phyloP scores from a whole-genome alignment of 2,888 invertebrate genomes.

The Tetramorium bicarinatum region DNA sequence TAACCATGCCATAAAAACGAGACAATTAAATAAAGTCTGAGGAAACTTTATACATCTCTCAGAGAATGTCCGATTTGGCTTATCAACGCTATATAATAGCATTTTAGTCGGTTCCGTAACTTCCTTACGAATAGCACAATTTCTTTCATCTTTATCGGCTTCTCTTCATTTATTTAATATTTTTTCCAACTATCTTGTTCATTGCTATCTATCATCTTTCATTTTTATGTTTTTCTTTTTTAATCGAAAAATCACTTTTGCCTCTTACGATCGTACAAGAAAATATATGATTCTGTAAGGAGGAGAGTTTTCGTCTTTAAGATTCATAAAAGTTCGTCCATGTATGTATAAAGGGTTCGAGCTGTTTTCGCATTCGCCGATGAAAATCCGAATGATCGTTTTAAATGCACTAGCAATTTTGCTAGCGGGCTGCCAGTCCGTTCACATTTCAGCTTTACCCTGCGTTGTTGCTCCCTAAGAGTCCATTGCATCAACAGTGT shows the following conservation, averaged over 20 bases:
- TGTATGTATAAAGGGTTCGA: constrained; percentile 57
- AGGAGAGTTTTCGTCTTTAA: constrained; percentile 27
- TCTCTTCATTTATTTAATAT: constrained; percentile 15
- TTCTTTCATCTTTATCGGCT: not conserved
- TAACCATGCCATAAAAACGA: not conserved
- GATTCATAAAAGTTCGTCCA: constrained; percentile 25
- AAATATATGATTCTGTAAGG: constrained; percentile 44
- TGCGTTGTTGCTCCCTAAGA: constrained; percentile 39
- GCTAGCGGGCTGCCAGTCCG: constrained; percentile 64
- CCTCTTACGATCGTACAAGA: constrained; percentile 34
- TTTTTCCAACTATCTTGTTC: constrained; percentile 16
- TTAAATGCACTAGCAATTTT: constrained; percentile 71
- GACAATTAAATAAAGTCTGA: constrained; percentile 22
- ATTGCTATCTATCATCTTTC: constrained; percentile 20
- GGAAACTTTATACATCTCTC: not conserved
- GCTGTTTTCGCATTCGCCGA: constrained; percentile 48
- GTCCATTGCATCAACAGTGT: constrained; percentile 43
- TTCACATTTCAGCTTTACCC: constrained; percentile 57
- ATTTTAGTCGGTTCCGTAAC: constrained; percentile 23
- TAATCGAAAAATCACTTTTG: constrained; percentile 21
- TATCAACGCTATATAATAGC: constrained; percentile 24
- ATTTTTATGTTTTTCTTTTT: not conserved
- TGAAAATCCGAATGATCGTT: constrained; percentile 48
- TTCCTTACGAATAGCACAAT: constrained; percentile 21
- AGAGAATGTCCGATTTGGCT: constrained; percentile 31